Percentiles rank a stretch among this genome's conserved stretches.
phyloP scores from a whole-genome alignment of 1,140 invertebrate genomes.

The Lasaia peninsularis region DNA sequence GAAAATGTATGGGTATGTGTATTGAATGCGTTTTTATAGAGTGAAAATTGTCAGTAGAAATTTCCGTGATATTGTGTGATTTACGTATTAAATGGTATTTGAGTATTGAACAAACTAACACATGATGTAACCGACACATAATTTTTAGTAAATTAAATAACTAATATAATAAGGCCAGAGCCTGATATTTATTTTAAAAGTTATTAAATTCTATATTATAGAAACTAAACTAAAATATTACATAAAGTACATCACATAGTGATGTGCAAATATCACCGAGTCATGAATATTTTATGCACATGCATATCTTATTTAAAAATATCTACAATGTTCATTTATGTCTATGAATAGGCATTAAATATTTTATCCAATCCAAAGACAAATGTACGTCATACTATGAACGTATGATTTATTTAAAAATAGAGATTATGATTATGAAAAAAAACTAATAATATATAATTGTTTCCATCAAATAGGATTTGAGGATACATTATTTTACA shows the following conservation, averaged over 20 bases:
- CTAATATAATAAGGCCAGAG: constrained; percentile 1
- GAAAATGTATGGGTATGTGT: neutral
- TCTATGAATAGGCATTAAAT: constrained; percentile 59
- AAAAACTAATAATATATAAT: neutral
- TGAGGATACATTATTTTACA: neutral
- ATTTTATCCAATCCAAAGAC: constrained; percentile 20
- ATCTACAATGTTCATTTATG: constrained; percentile 39
- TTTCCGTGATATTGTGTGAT: constrained; percentile 41
- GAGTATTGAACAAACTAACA: constrained; percentile 32
- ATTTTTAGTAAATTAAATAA: constrained; percentile 1
- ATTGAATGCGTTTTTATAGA: neutral
- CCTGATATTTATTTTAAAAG: constrained; percentile 41
- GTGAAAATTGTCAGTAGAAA: constrained; percentile 9
- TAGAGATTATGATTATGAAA: neutral
- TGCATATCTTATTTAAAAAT: constrained; percentile 33
- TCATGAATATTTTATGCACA: neutral
- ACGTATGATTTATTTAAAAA: no score
- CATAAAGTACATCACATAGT: neutral
- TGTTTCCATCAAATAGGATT: neutral
- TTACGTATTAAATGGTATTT: constrained; percentile 34
- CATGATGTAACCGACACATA: constrained; percentile 5
- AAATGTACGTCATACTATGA: constrained; percentile 3
- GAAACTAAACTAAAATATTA: neutral
- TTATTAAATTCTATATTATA: neutral
- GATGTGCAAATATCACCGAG: constrained; percentile 1